Evolutionary conservation across 2,888 invertebrate species (phyloP).

Genomic region (Gisinianus flammeolus): DNA sequence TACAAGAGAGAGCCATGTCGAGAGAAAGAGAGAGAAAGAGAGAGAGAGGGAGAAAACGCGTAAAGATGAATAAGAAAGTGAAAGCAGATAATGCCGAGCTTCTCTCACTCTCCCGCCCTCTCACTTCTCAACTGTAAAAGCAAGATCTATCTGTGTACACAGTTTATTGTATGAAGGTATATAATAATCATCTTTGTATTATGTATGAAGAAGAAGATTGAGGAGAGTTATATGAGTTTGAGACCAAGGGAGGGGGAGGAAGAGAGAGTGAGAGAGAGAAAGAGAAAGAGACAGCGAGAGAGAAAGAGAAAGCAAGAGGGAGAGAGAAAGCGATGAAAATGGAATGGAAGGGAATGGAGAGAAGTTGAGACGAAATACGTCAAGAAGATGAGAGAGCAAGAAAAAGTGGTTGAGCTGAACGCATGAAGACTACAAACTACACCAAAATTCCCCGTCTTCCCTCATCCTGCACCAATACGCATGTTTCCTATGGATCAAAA

Average conservation of each 20-base stretch:
- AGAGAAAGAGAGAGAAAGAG: constrained; percentile 7
- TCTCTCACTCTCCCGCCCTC: background rate
- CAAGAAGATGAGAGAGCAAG: constrained; percentile 14
- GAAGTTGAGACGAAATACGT: constrained; percentile 10
- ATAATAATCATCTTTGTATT: constrained; percentile 22
- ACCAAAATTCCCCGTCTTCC: background rate
- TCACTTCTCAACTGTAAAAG: background rate
- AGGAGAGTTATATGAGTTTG: background rate
- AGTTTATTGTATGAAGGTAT: background rate
- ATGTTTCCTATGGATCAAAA: constrained; percentile 24
- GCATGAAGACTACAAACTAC: constrained; percentile 26
- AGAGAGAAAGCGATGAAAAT: too few relatives aligned
- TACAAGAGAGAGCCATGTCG: too few relatives aligned
- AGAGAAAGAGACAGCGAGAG: background rate
- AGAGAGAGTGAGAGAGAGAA: constrained; percentile 3
- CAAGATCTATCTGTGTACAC: constrained; percentile 1
- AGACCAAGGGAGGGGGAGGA: background rate
- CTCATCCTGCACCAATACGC: constrained; percentile 5
- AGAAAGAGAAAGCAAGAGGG: background rate
- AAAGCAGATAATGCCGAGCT: background rate
- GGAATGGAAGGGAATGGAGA: background rate
- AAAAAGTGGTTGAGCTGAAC: constrained; percentile 24
- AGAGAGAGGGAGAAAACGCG: background rate
- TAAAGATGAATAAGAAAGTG: background rate
- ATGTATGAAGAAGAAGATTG: constrained; percentile 11